These are phyloP conservation scores for Babyrousa celebensis DNA, from an alignment of 2,797 vertebrate species.

Conservation along the genomic window DNA sequence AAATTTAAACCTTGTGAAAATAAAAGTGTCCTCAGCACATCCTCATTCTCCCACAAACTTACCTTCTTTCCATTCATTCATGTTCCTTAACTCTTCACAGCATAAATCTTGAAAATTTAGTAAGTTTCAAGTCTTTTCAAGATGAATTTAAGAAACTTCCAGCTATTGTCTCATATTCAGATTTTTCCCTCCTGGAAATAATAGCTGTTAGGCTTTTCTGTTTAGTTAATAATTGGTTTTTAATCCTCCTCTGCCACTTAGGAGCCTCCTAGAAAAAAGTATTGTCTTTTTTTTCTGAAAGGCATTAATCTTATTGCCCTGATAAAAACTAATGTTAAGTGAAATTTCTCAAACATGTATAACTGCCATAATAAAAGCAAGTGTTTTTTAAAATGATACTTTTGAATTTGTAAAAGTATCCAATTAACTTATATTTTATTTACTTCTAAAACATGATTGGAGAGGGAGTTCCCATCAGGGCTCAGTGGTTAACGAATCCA, in stretches of 20 bases:
- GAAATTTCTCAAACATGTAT: slow-evolving; percentile 47
- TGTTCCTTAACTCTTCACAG: slow-evolving; percentile 31
- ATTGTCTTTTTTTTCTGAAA: slow-evolving; percentile 45
- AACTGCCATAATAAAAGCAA: background rate
- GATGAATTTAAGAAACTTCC: slow-evolving; percentile 60
- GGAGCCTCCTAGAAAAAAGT: slow-evolving; percentile 36
- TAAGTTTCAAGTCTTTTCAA: slow-evolving; percentile 59
- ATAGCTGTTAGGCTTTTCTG: slow-evolving; percentile 39
- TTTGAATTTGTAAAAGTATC: slow-evolving; percentile 46
- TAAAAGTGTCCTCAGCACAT: slow-evolving; percentile 10
- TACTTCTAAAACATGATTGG: slow-evolving; percentile 16
- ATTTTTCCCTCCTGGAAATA: slow-evolving; percentile 62
- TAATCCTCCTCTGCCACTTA: slow-evolving; percentile 60
- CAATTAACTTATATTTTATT: slow-evolving; percentile 49
- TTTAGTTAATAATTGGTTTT: slow-evolving; percentile 55
- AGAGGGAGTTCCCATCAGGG: background rate
- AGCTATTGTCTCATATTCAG: slow-evolving; percentile 39
- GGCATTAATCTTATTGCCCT: slow-evolving; percentile 14
- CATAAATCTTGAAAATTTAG: slow-evolving; percentile 19
- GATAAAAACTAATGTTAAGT: slow-evolving; percentile 46
- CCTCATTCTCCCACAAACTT: slow-evolving; percentile 19
- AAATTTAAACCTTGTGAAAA: slow-evolving; percentile 60
- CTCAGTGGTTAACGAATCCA: too few species aligned
- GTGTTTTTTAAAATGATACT: slow-evolving; percentile 36
- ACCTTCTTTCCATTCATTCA: slow-evolving; percentile 58